Percentiles rank a stretch among this genome's conserved stretches.
These are phyloP conservation scores for Otus sunia DNA, from an alignment of 2,113 vertebrate species.

Conservation along the genomic window DNA sequence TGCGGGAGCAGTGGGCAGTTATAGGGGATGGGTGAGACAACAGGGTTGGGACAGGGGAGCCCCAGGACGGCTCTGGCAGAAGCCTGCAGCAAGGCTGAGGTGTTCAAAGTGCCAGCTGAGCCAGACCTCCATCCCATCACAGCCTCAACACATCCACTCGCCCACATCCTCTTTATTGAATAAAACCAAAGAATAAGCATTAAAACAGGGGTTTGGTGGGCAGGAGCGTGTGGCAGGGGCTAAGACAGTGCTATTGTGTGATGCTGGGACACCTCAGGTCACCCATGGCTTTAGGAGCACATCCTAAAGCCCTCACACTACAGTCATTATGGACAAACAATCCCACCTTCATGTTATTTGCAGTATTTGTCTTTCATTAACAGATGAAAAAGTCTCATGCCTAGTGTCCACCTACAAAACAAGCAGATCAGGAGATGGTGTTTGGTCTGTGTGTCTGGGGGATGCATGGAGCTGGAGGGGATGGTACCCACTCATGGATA, in stretches of 20 bases:
- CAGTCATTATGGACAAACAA: neutral
- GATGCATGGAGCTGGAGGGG: neutral
- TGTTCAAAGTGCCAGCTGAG: neutral
- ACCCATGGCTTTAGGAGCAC: neutral
- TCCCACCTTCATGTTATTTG: neutral
- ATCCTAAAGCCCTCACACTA: neutral
- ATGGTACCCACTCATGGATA: neutral
- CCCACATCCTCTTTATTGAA: fast-evolving
- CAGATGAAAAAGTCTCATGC: neutral
- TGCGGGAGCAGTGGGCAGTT: neutral
- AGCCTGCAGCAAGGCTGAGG: neutral
- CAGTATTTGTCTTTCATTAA: neutral
- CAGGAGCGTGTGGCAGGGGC: neutral
- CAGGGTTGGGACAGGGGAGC: neutral
- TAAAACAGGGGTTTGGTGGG: neutral
- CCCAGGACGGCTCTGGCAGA: neutral
- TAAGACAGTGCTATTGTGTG: neutral
- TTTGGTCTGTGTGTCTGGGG: neutral
- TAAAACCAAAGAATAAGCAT: neutral
- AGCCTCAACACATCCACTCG: neutral
- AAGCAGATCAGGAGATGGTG: neutral
- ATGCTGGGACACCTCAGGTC: neutral
- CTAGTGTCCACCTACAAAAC: neutral
- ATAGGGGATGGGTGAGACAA: neutral
- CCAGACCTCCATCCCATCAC: neutral